These are phyloP conservation scores for Dioctria rufipes DNA, from an alignment of 2,888 invertebrate genomes.

Conservation along the genomic window DNA sequence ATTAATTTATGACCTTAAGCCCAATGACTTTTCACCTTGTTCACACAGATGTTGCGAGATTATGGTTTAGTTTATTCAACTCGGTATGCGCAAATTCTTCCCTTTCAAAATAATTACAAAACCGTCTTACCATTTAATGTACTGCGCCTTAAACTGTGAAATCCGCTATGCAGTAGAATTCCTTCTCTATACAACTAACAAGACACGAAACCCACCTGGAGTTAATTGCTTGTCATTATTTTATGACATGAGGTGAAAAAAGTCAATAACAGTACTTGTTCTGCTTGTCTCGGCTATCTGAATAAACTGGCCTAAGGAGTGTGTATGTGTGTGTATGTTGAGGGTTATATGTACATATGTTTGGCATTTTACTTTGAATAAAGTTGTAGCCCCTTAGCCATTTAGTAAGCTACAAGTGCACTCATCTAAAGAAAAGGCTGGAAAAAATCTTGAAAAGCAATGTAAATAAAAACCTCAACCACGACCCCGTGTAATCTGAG, in stretches of 20 bases:
- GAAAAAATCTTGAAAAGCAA: constrained; percentile 31
- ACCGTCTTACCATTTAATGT: too few species aligned
- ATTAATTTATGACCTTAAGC: too few species aligned
- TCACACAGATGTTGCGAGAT: too few species aligned
- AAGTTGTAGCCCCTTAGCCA: background rate
- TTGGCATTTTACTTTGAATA: constrained; percentile 1
- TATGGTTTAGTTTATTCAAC: too few species aligned
- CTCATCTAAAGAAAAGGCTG: constrained; percentile 10
- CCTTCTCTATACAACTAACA: too few species aligned
- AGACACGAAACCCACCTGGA: constrained; percentile 14
- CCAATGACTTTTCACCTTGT: too few species aligned
- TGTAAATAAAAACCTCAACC: constrained; percentile 48
- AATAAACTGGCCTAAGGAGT: background rate
- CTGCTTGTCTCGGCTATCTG: background rate
- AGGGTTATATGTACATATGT: background rate
- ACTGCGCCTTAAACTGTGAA: too few species aligned
- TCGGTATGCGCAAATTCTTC: too few species aligned
- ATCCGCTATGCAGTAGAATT: too few species aligned
- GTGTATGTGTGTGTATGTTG: background rate
- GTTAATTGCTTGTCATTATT: constrained; percentile 54
- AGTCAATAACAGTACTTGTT: constrained; percentile 51
- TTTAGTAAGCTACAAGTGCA: constrained; percentile 40
- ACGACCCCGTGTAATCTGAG: constrained; percentile 42
- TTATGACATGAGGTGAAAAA: constrained; percentile 52
- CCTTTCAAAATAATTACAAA: too few species aligned